Conservation (phyloP, 2,113 vertebrate genomes). For the Phalacrocorax carbo region DNA sequence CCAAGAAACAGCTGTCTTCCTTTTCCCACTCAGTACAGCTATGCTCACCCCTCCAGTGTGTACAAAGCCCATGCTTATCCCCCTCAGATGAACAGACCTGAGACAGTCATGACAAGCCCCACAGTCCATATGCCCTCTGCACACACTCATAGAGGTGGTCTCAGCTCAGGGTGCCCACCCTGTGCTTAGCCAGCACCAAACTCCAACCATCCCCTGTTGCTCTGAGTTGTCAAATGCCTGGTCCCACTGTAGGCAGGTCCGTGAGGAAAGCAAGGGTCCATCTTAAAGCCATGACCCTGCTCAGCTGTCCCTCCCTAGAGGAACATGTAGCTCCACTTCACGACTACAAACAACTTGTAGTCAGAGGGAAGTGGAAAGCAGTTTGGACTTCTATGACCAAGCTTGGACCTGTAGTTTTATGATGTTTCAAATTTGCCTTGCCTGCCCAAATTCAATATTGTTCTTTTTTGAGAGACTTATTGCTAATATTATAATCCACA, state of each 20-base stretch:
- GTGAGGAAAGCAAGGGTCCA: rapidly evolving
- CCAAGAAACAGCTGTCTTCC: background rate
- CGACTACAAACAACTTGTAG: background rate
- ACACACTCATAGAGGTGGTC: background rate
- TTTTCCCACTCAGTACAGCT: background rate
- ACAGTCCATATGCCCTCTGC: background rate
- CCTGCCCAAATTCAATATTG: background rate
- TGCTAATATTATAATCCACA: slow-evolving; percentile 23
- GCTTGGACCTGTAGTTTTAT: background rate
- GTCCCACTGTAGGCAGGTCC: background rate
- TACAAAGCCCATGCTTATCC: background rate
- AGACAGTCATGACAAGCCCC: background rate
- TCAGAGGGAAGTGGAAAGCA: background rate
- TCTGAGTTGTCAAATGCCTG: background rate
- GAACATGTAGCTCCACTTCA: background rate
- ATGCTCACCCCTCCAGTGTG: background rate
- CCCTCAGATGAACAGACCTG: background rate
- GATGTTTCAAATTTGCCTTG: background rate
- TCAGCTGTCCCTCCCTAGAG: background rate
- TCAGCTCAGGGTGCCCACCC: background rate
- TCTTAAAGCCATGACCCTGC: background rate
- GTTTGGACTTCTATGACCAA: background rate
- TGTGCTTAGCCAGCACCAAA: background rate
- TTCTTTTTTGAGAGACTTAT: background rate
- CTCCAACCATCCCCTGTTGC: background rate